Base-by-base conservation (phyloP, 2,113 vertebrate genomes). In the Suncus etruscus region DNA sequence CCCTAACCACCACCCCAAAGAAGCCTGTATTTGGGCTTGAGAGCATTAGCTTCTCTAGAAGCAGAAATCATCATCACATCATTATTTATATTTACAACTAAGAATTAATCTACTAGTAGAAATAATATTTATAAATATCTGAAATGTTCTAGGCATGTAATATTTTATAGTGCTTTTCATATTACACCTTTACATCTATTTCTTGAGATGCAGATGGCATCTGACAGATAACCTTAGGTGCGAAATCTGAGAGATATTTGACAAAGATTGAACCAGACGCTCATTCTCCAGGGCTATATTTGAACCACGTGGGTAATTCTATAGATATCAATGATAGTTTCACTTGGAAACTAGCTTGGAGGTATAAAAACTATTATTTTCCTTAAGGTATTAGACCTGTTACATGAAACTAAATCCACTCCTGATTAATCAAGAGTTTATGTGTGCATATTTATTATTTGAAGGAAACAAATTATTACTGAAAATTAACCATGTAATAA, bases 241-340 rank as follows among this genome's bases (percentile, higher is more conserved):
- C 92, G 81, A 93, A 83, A 48, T 93, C 61, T 88, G 66, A 94
- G 51, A 87, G 91, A 9, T 91, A 61, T 51, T 95, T 89, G 80
- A 39, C 45, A 89, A 85, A 90, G 22, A 54, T 83, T 95, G 63
- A 85, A 74, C 31, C n/a, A 94, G 74, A 32, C 22, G 72, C 8
- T 86, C 85, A 92, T 81, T 24, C 50, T 89, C 25, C 5, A 72
- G 39, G 68, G 61, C n/a, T 12, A 4, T 86, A 74, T n/a, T 20
- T 15, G 63, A 69, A 83, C 77, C 50, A 61, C 3, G 39, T 39
- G 5, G 39, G 39, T 39, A 39, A 3, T 39, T 39, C 39, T 39
- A 5, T 39, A 39, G 39, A 39, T 39, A 5, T 39, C 3, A 39
- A 39, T 5, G 39, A 39, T 39, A 39, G 39, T 39, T 39, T 39